A percentile compares a stretch with the other conserved stretches of the same genome.
Conservation (phyloP, 2,888 invertebrate genomes). For the Lycia hirtaria region DNA sequence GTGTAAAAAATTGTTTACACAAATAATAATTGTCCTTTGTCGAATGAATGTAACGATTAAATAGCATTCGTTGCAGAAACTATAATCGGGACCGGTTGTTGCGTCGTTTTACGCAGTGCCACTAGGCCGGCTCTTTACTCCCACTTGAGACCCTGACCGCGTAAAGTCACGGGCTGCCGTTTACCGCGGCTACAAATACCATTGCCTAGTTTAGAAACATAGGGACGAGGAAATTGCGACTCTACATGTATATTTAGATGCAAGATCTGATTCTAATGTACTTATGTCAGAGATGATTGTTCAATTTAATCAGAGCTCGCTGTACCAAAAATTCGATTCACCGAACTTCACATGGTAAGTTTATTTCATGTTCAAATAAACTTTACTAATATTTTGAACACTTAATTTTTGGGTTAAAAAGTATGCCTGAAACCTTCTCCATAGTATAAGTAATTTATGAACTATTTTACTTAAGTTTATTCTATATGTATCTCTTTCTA, state of each 20-base stretch:
- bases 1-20: not conserved
- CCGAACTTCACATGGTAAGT: no score
- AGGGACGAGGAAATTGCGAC: not conserved
- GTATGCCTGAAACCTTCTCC: no score
- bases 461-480: no score
- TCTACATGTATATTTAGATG: not conserved
- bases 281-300: no score
- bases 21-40: not conserved
- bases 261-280: not conserved
- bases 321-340: no score
- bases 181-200: constrained; percentile 4
- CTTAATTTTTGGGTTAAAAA: no score
- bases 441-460: no score
- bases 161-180: constrained; percentile 10
- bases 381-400: no score
- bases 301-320: no score
- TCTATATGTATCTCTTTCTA: no score
- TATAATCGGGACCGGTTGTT: constrained; percentile 4
- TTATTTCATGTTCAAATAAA: no score
- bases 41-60: not conserved
- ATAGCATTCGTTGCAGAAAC: not conserved
- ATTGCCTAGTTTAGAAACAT: constrained; percentile 1
- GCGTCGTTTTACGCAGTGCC: not conserved
- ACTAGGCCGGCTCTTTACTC: not conserved
- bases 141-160: constrained; percentile 13